A percentile compares a stretch with the other conserved stretches of the same genome.
Evolutionary conservation across 2,888 invertebrate species (phyloP).

Genomic region (Agapetus fuscipes): DNA sequence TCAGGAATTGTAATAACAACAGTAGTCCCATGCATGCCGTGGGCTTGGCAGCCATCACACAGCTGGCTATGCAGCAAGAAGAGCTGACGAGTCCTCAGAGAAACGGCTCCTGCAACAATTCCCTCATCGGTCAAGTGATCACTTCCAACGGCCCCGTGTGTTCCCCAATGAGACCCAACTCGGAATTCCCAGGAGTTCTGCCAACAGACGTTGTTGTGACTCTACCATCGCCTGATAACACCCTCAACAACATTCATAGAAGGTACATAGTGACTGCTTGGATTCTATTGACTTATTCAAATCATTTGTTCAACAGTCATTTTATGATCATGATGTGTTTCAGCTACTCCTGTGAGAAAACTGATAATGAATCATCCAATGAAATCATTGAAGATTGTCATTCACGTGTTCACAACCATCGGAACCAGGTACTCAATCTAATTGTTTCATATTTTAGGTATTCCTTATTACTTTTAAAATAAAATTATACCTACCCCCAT

Average conservation of each 20-base stretch:
- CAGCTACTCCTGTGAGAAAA: conserved; percentile 22
- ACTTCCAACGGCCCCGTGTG: conserved; percentile 20
- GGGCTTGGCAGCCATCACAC: conserved; percentile 68
- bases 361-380: conserved; percentile 20
- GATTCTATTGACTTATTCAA: too few species aligned
- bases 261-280: conserved; percentile 15
- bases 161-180: conserved; percentile 26
- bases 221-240: conserved; percentile 33
- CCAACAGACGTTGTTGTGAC: conserved; percentile 43
- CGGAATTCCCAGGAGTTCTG: conserved; percentile 42
- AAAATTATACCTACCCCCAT: too few species aligned
- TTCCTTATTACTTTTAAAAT: too few species aligned
- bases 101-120: conserved; percentile 23
- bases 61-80: conserved; percentile 57
- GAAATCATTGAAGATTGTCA: conserved; percentile 21
- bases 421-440: conserved; percentile 19
- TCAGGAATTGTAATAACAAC: conserved; percentile 46
- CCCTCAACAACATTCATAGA: conserved; percentile 20
- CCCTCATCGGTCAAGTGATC: conserved; percentile 7
- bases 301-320: too few species aligned
- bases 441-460: too few species aligned
- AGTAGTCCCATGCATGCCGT: conserved; percentile 58
- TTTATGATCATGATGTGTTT: too few species aligned
- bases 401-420: conserved; percentile 12
- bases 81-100: conserved; percentile 34